phyloP scores from a whole-genome alignment of 2,113 vertebrate species.

The Clarias magur region DNA sequence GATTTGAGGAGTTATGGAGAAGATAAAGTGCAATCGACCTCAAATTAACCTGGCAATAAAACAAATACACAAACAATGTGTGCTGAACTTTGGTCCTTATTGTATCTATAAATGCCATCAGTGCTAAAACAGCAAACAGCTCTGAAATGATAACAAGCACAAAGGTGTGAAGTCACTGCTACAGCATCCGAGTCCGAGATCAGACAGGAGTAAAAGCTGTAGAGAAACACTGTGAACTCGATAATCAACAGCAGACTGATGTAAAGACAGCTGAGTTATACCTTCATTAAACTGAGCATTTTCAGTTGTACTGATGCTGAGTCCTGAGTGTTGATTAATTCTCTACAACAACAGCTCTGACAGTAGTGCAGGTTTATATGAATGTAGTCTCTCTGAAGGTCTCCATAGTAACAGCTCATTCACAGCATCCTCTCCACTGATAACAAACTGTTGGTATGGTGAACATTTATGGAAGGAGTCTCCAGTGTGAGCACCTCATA shows the following conservation, averaged over 20 bases:
- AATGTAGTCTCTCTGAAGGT: not conserved
- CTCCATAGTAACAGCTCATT: not conserved
- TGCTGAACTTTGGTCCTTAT: constrained; percentile 13
- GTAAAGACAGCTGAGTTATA: not conserved
- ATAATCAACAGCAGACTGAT: not conserved
- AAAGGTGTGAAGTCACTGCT: not conserved
- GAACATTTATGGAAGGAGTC: not conserved
- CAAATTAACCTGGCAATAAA: not conserved
- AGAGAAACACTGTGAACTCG: not conserved
- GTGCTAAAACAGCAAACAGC: constrained; percentile 4
- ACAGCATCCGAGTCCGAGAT: not conserved
- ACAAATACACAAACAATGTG: not conserved
- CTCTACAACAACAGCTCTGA: not conserved
- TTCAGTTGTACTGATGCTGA: not conserved
- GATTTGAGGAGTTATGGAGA: not conserved
- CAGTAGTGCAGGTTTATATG: not conserved
- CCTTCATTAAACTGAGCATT: not conserved
- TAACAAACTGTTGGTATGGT: not conserved
- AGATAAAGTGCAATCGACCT: not conserved
- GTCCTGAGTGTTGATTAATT: not conserved
- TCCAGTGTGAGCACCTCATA: not conserved
- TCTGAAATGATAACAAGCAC: not conserved
- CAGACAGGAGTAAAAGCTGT: not conserved
- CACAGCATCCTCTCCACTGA: not conserved
- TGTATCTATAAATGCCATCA: not conserved